These are phyloP conservation scores for Apamea crenata DNA, from an alignment of 2,888 invertebrate genomes.

Conservation along the genomic window DNA sequence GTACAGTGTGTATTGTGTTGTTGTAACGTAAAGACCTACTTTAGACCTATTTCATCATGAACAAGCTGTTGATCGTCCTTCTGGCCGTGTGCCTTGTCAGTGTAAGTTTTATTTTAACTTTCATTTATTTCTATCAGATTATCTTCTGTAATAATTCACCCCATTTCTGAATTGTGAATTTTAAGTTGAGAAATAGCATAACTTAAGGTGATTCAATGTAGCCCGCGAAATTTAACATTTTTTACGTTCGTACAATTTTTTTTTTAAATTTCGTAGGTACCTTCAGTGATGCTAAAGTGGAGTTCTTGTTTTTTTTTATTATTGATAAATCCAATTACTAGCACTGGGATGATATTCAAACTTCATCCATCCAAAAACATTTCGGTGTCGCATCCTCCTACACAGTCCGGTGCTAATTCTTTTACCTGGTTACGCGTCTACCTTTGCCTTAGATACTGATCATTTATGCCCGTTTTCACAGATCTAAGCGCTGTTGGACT, in stretches of 20 bases:
- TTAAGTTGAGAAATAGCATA: not conserved
- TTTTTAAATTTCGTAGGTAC: no score
- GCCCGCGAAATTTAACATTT: no score
- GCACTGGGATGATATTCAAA: not conserved
- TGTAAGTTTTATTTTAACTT: slow-evolving; percentile 26
- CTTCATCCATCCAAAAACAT: not conserved
- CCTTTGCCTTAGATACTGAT: not conserved
- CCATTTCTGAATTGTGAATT: not conserved
- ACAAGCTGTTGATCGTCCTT: slow-evolving; percentile 79
- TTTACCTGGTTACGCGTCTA: not conserved
- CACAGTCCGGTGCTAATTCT: not conserved
- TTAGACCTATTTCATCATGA: slow-evolving; percentile 72
- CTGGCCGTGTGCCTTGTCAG: slow-evolving; percentile 82
- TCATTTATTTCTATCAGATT: no score
- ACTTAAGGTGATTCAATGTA: no score
- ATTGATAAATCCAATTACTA: not conserved
- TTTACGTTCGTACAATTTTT: no score
- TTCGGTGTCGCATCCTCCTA: not conserved
- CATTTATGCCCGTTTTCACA: not conserved
- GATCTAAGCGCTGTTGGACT: no score
- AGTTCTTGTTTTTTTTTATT: no score
- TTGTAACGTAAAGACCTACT: slow-evolving; percentile 67
- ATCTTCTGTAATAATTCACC: not conserved
- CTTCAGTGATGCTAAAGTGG: no score
- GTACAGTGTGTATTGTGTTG: slow-evolving; percentile 70